Conservation (phyloP, 2,888 invertebrate genomes). For the Monopis laevigella region DNA sequence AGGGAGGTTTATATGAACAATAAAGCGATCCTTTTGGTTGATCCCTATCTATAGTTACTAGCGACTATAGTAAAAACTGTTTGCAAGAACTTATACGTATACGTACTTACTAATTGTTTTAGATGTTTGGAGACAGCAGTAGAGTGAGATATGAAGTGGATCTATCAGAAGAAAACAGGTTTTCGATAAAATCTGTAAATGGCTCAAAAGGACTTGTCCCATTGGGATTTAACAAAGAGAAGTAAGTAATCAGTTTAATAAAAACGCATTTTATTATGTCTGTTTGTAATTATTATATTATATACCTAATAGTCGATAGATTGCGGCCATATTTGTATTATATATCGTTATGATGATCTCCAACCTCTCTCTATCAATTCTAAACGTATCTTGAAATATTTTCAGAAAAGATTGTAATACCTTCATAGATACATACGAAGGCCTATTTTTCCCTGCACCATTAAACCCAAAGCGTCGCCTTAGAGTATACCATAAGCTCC, state of each 20-base stretch:
- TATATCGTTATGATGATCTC: no score
- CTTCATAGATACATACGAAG: constrained; percentile 76
- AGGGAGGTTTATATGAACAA: no score
- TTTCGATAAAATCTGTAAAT: neutral
- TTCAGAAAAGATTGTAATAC: constrained; percentile 71
- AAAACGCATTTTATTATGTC: neutral
- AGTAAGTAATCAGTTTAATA: constrained; percentile 1
- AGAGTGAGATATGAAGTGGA: constrained; percentile 1
- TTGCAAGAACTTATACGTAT: no score
- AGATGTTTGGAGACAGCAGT: neutral
- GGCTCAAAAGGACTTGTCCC: neutral
- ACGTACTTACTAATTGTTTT: no score
- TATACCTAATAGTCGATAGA: no score
- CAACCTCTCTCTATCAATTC: no score
- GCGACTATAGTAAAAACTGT: no score
- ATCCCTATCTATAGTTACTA: no score
- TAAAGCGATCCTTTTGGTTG: no score
- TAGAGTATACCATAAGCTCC: constrained; percentile 74
- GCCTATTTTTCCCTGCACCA: constrained; percentile 72
- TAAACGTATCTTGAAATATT: constrained; percentile 13
- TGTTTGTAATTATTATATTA: neutral
- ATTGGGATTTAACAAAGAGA: neutral
- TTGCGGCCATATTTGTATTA: no score
- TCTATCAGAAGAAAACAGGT: neutral
- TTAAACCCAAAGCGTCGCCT: constrained; percentile 61